Evolutionary conservation across 2,113 vertebrate species (phyloP).

Genomic region (Oryzias celebensis): DNA sequence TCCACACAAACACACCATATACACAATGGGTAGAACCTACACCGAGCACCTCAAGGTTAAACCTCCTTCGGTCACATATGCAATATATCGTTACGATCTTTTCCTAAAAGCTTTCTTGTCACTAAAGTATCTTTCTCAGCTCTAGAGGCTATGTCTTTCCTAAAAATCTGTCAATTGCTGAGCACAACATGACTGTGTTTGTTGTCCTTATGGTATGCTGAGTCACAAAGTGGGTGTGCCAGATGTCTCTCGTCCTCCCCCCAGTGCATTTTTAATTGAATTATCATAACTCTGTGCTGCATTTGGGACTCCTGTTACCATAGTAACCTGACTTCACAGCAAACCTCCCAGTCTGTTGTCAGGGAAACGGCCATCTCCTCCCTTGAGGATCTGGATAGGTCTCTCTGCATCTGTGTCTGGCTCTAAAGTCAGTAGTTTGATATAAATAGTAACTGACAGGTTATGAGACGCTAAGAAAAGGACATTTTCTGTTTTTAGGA

Average conservation of each 20-base stretch:
- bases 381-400: conserved; percentile 26
- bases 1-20: background rate
- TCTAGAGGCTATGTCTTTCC: background rate
- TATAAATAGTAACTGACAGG: conserved; percentile 35
- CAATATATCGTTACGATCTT: background rate
- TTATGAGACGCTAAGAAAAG: background rate
- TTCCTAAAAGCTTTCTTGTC: conserved; percentile 1
- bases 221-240: conserved; percentile 37
- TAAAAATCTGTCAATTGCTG: background rate
- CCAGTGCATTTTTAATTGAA: conserved; percentile 12
- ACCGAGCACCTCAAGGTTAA: too few species aligned
- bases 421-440: conserved; percentile 19
- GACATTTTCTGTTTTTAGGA: background rate
- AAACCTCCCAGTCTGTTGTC: conserved; percentile 42
- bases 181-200: background rate
- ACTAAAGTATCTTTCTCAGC: conserved; percentile 3
- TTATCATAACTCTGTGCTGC: conserved; percentile 15
- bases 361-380: conserved; percentile 38
- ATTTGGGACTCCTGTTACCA: conserved; percentile 34
- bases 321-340: conserved; percentile 50
- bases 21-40: background rate
- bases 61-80: too few species aligned
- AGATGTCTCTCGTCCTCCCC: conserved; percentile 8
- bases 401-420: conserved; percentile 30
- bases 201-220: conserved; percentile 12